Evolutionary conservation across 2,888 invertebrate genomes (phyloP).

Genomic region (Lamellibrachia satsuma): DNA sequence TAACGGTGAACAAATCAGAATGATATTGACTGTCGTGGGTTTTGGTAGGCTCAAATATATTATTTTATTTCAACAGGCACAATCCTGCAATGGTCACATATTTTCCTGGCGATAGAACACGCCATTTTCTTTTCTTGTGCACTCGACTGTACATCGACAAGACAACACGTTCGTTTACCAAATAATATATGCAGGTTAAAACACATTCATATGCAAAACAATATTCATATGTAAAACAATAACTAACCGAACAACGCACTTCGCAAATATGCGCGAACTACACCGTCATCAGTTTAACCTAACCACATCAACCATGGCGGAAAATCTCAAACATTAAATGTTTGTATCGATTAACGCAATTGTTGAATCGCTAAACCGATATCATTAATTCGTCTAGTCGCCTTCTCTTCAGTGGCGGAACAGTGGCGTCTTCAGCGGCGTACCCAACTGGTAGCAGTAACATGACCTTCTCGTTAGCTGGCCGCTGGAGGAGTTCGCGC

Average conservation of each 20-base stretch:
- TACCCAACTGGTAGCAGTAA: conserved; percentile 86
- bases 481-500: conserved; percentile 78
- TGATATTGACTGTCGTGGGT: too few species aligned
- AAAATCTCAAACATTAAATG: background rate
- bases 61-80: background rate
- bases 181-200: background rate
- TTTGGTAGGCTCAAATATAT: too few species aligned
- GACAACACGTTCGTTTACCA: background rate
- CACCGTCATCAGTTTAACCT: background rate
- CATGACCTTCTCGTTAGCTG: conserved; percentile 79
- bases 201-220: background rate
- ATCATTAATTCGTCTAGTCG: conserved; percentile 70
- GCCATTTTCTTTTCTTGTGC: background rate
- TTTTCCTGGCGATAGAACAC: background rate
- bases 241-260: background rate
- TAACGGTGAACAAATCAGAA: too few species aligned
- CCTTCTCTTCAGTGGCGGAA: conserved; percentile 82
- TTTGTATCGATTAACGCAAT: background rate
- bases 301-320: background rate
- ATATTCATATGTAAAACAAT: background rate
- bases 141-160: background rate
- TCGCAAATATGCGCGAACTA: background rate
- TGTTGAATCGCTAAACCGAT: background rate
- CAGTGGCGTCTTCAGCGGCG: conserved; percentile 78
- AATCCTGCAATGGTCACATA: background rate